Evolutionary conservation across 2,797 vertebrate species (phyloP).

Genomic region (Paedocypris micromegethes): DNA sequence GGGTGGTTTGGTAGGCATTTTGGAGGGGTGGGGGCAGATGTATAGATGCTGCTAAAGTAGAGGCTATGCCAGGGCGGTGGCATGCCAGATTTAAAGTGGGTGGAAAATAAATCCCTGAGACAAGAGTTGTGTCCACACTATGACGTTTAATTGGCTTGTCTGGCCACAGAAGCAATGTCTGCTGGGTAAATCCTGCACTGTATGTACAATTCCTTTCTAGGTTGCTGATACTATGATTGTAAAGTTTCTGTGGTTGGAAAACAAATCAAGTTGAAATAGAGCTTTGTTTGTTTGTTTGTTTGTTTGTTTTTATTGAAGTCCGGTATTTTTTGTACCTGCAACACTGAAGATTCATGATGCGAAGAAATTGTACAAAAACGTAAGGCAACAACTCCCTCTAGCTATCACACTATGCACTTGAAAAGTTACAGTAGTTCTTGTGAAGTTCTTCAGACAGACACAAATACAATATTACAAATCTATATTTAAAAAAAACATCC

Average conservation of each 20-base stretch:
- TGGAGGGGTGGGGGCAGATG: conserved; percentile 12
- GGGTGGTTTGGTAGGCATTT: conserved; percentile 31
- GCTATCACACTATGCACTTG: conserved; percentile 21
- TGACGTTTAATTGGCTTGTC: conserved; percentile 37
- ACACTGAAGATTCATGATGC: conserved; percentile 25
- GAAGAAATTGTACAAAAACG: conserved; percentile 25
- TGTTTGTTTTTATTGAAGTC: no score
- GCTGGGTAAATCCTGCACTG: conserved; percentile 5
- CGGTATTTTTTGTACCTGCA: conserved; percentile 25
- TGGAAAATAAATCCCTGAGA: conserved; percentile 38
- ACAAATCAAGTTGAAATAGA: no score
- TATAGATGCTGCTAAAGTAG: conserved; percentile 5
- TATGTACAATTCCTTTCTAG: no score
- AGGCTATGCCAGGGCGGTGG: conserved; percentile 36
- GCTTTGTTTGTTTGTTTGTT: no score
- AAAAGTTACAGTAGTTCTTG: no score
- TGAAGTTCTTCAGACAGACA: no score
- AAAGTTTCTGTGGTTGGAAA: no score
- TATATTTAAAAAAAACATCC: no score
- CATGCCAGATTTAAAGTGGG: conserved; percentile 24
- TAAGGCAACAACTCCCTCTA: conserved; percentile 47
- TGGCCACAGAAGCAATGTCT: conserved; percentile 27
- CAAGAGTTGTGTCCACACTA: conserved; percentile 35
- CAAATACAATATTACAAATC: no score
- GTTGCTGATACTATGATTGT: no score